Percentiles rank a stretch among this genome's conserved stretches.
These are phyloP conservation scores for Nasonia vitripennis DNA, from an alignment of 1,140 invertebrate genomes.

Conservation along the genomic window DNA sequence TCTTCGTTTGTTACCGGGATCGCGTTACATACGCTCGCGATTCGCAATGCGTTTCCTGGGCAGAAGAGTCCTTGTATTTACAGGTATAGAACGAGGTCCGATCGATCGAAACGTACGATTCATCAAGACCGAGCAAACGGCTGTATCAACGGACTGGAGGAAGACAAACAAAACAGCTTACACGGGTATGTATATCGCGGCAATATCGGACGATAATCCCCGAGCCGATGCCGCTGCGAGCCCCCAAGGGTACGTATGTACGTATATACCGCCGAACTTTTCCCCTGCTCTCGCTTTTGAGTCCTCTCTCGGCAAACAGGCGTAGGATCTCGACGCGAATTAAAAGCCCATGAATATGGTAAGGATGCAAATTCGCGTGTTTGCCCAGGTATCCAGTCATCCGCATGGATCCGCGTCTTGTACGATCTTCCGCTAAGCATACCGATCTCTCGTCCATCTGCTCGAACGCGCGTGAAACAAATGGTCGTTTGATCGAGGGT, in stretches of 20 bases:
- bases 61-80: no score
- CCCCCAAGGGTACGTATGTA: neutral
- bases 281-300: neutral
- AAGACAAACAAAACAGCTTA: neutral
- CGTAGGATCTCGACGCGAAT: constrained; percentile 54
- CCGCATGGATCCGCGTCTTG: neutral
- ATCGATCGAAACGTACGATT: neutral
- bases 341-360: constrained; percentile 68
- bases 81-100: no score
- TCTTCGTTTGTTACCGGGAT: neutral
- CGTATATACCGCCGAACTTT: no score
- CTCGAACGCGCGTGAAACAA: neutral
- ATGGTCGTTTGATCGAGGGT: constrained; percentile 41
- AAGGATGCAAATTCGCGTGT: constrained; percentile 63
- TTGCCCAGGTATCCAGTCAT: no score
- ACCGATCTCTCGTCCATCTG: neutral
- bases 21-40: neutral
- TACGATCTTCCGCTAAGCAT: neutral
- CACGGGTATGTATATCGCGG: neutral
- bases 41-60: no score
- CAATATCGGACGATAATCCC: neutral
- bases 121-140: neutral
- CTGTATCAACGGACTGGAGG: neutral
- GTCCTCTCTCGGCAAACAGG: constrained; percentile 29
- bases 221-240: neutral